phyloP scores from a whole-genome alignment of 1,140 invertebrate genomes.

The Mycetomoellerius zeteki region DNA sequence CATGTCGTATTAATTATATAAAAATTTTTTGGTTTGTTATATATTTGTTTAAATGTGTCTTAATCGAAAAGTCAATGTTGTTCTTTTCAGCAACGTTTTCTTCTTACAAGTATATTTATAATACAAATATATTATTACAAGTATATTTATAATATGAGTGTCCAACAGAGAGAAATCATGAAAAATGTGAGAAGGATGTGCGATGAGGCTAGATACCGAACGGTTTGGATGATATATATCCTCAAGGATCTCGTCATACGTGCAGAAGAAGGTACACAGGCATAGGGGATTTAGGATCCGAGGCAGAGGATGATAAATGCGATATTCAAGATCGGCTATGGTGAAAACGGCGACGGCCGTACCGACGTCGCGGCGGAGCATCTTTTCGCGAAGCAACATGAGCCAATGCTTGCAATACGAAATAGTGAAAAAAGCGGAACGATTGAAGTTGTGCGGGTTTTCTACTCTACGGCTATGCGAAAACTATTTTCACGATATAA shows the following conservation, averaged over 20 bases:
- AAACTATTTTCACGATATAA: slow-evolving; percentile 69
- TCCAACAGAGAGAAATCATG: neutral
- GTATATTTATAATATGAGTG: neutral
- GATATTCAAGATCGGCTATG: slow-evolving; percentile 68
- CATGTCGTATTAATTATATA: neutral
- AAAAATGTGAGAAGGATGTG: slow-evolving; percentile 37
- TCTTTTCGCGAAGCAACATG: slow-evolving; percentile 49
- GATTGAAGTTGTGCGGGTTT: slow-evolving; percentile 7
- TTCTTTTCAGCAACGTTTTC: neutral
- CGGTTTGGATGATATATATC: slow-evolving; percentile 72
- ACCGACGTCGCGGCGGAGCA: slow-evolving; percentile 11
- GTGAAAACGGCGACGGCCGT: slow-evolving; percentile 32
- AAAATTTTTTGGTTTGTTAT: neutral
- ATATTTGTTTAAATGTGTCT: neutral
- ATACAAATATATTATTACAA: too few relatives aligned
- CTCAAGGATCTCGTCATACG: slow-evolving; percentile 67
- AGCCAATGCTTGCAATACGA: slow-evolving; percentile 8
- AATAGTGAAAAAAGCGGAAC: neutral
- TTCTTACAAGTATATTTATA: neutral
- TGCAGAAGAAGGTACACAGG: slow-evolving; percentile 56
- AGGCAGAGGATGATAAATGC: slow-evolving; percentile 71
- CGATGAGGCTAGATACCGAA: slow-evolving; percentile 44
- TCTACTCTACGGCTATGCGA: neutral
- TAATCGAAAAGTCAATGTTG: neutral
- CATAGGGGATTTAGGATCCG: slow-evolving; percentile 60